Conservation (phyloP, 2,113 vertebrate species). For the Siphamia tubifer region DNA sequence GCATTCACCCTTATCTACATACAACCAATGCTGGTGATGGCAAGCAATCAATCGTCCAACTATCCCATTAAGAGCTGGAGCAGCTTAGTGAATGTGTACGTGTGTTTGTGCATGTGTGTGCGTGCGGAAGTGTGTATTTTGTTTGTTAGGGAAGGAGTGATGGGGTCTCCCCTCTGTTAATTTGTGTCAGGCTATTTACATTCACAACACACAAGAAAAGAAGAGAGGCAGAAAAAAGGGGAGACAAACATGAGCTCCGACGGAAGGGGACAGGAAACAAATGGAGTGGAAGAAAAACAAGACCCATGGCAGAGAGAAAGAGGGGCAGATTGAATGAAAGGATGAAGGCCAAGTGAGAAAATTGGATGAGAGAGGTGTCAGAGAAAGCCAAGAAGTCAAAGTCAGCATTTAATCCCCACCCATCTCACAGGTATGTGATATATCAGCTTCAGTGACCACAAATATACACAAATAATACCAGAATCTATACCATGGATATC, state of each 20-base stretch:
- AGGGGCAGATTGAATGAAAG: slow-evolving; percentile 46
- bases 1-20: slow-evolving; percentile 41
- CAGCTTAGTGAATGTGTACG: neutral
- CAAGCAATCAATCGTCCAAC: slow-evolving; percentile 60
- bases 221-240: neutral
- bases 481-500: neutral
- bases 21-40: slow-evolving; percentile 52
- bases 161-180: slow-evolving; percentile 35
- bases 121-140: neutral
- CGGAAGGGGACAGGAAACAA: slow-evolving; percentile 58
- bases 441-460: slow-evolving; percentile 22
- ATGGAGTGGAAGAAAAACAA: slow-evolving; percentile 67
- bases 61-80: slow-evolving; percentile 43
- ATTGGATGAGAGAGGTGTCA: slow-evolving; percentile 55
- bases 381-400: slow-evolving; percentile 53
- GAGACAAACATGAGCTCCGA: slow-evolving; percentile 31
- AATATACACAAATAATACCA: neutral
- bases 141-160: neutral
- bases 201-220: slow-evolving; percentile 30
- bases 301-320: slow-evolving; percentile 38
- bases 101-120: slow-evolving; percentile 2
- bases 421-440: slow-evolving; percentile 24
- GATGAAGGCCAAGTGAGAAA: slow-evolving; percentile 36
- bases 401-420: slow-evolving; percentile 63
- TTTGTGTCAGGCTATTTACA: slow-evolving; percentile 60